Evolutionary conservation across 2,113 vertebrate species (phyloP).

Genomic region (Misgurnus anguillicaudatus): DNA sequence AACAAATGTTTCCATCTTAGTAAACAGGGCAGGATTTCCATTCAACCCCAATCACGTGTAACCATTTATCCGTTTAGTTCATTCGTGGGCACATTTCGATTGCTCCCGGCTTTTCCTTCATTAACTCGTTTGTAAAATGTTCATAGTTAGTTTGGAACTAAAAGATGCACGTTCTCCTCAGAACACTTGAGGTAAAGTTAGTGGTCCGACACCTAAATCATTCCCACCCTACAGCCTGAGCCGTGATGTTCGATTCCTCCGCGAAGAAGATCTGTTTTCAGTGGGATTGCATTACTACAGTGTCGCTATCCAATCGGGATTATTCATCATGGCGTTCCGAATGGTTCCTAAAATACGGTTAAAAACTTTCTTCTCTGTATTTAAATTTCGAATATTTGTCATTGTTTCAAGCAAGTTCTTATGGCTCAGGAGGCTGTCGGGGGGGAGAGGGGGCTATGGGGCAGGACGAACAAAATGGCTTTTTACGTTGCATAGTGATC

Average conservation of each 20-base stretch:
- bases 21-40: slow-evolving; percentile 49
- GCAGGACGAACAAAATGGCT: slow-evolving; percentile 82
- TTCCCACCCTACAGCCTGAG: slow-evolving; percentile 69
- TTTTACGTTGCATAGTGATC: slow-evolving; percentile 99
- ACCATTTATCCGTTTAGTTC: not conserved
- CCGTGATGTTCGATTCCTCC: slow-evolving; percentile 67
- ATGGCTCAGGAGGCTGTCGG: slow-evolving; percentile 84
- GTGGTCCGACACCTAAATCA: slow-evolving; percentile 76
- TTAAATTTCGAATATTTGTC: slow-evolving; percentile 63
- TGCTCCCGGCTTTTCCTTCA: slow-evolving; percentile 50
- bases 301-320: slow-evolving; percentile 61
- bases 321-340: slow-evolving; percentile 53
- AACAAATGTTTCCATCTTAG: slow-evolving; percentile 3
- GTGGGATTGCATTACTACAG: slow-evolving; percentile 54
- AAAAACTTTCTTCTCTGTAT: not conserved
- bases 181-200: slow-evolving; percentile 86
- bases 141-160: slow-evolving; percentile 66
- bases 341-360: slow-evolving; percentile 57
- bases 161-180: slow-evolving; percentile 66
- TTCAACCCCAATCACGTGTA: slow-evolving; percentile 33
- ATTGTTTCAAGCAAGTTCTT: slow-evolving; percentile 75
- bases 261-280: slow-evolving; percentile 46
- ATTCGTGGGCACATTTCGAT: not conserved
- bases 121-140: slow-evolving; percentile 54
- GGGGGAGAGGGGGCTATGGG: slow-evolving; percentile 64